Percentiles rank a stretch among this genome's conserved stretches.
Evolutionary conservation across 2,113 vertebrate genomes (phyloP).

Genomic region (Drymodes brunneopygia): DNA sequence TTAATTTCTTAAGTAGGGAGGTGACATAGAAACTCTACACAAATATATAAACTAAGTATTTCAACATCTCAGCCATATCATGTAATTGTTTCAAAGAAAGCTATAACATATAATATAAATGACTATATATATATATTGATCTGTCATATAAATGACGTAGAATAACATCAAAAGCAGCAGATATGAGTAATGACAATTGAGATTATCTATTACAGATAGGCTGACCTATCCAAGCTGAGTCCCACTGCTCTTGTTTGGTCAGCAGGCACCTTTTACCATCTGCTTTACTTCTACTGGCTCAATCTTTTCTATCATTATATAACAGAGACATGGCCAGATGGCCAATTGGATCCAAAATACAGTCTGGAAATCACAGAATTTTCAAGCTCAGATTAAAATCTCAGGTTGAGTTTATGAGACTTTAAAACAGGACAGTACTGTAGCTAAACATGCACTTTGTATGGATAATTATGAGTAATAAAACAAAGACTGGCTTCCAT

Average conservation of each 20-base stretch:
- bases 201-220: slow-evolving; percentile 37
- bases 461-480: background rate
- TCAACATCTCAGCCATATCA: slow-evolving; percentile 30
- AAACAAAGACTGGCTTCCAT: background rate
- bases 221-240: slow-evolving; percentile 27
- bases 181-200: slow-evolving; percentile 35
- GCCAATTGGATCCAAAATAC: slow-evolving; percentile 15
- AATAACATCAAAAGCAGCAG: slow-evolving; percentile 17
- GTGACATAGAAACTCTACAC: background rate
- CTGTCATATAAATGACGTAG: background rate
- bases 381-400: background rate
- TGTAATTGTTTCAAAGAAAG: slow-evolving; percentile 44
- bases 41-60: slow-evolving; percentile 26
- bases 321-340: background rate
- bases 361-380: background rate
- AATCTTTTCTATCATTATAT: slow-evolving; percentile 14
- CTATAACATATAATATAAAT: background rate
- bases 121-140: background rate
- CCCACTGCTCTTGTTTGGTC: slow-evolving; percentile 53
- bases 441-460: background rate
- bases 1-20: slow-evolving; percentile 40
- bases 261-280: slow-evolving; percentile 51
- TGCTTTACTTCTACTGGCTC: slow-evolving; percentile 38
- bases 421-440: background rate
- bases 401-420: background rate